A percentile compares a stretch with the other conserved stretches of the same genome.
Evolutionary conservation across 2,888 invertebrate species (phyloP).

Genomic region (Vandiemenella viatica): DNA sequence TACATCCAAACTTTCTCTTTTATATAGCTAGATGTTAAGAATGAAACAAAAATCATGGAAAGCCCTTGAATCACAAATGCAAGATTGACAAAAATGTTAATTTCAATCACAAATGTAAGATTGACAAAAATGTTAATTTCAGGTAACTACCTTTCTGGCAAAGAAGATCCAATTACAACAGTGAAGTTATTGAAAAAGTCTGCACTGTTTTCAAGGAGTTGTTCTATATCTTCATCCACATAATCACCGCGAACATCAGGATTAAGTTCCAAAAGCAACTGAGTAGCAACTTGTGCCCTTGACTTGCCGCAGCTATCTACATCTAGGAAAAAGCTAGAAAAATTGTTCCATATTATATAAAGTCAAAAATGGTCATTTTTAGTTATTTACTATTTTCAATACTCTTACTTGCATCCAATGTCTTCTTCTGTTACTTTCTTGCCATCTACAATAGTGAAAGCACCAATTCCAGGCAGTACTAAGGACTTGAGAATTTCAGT

Average conservation of each 20-base stretch:
- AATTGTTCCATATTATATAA: background rate
- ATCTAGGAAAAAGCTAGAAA: conserved; percentile 74
- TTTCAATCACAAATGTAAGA: too few relatives aligned
- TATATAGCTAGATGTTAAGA: too few relatives aligned
- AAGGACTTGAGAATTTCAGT: conserved; percentile 92
- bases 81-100: too few relatives aligned
- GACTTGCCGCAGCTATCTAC: conserved; percentile 64
- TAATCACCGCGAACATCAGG: conserved; percentile 84
- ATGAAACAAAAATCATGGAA: too few relatives aligned
- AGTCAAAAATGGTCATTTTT: background rate
- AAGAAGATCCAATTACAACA: conserved; percentile 67
- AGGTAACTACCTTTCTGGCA: conserved; percentile 44
- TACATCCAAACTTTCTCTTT: too few relatives aligned
- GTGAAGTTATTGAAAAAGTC: conserved; percentile 78
- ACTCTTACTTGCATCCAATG: conserved; percentile 73
- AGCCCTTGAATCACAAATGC: too few relatives aligned
- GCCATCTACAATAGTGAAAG: conserved; percentile 86
- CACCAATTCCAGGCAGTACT: conserved; percentile 84
- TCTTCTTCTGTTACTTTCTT: conserved; percentile 78
- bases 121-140: background rate
- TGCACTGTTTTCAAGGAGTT: conserved; percentile 68
- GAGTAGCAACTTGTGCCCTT: conserved; percentile 69
- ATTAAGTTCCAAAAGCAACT: conserved; percentile 76
- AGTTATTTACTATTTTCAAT: background rate
- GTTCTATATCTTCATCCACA: conserved; percentile 76